These are phyloP conservation scores for Mormyrus hasselquistii DNA, from an alignment of 2,797 vertebrate species.

Conservation along the genomic window DNA sequence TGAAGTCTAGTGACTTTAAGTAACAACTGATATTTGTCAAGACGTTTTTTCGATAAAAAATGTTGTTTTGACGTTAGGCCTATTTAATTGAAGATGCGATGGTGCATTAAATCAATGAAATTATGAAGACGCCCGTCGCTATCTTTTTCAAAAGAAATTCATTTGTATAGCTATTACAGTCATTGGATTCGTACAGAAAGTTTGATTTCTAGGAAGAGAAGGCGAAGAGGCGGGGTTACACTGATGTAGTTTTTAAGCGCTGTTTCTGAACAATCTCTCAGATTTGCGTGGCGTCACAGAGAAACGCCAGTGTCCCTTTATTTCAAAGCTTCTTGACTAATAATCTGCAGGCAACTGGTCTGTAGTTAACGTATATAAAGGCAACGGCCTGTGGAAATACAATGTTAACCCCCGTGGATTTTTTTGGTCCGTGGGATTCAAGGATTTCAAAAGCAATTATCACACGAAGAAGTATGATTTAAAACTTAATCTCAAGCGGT, in stretches of 20 bases:
- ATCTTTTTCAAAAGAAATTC: background rate
- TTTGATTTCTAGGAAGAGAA: constrained; percentile 16
- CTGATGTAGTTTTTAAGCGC: background rate
- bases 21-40: background rate
- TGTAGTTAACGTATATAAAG: background rate
- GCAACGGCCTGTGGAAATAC: background rate
- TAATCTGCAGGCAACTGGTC: background rate
- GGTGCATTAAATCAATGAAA: background rate
- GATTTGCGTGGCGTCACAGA: background rate
- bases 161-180: background rate
- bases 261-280: background rate
- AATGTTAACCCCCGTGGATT: background rate
- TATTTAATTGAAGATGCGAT: background rate
- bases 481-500: constrained; percentile 14
- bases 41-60: background rate
- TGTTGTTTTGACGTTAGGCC: background rate
- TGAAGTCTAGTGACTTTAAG: background rate
- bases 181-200: background rate
- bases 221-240: background rate
- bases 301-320: background rate
- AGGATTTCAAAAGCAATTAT: background rate
- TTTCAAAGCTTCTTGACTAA: background rate
- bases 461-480: background rate
- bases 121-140: background rate
- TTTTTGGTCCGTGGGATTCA: background rate